Percentiles rank a stretch among this genome's conserved stretches.
These are phyloP conservation scores for Callocephalon fimbriatum DNA, from an alignment of 2,113 vertebrate species.

Conservation along the genomic window DNA sequence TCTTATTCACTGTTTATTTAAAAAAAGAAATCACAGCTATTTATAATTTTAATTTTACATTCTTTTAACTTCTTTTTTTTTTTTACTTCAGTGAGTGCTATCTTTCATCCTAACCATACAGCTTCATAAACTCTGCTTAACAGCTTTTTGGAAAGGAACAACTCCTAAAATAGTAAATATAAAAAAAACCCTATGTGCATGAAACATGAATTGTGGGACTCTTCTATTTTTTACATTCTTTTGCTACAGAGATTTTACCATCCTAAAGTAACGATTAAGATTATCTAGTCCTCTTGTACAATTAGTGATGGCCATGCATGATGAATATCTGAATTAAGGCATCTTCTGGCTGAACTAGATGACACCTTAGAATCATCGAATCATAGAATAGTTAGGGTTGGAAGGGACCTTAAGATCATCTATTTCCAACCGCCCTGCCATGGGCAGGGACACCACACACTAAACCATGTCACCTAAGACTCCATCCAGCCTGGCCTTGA, in stretches of 20 bases:
- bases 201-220: background rate
- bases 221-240: background rate
- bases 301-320: accelerated
- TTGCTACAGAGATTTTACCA: background rate
- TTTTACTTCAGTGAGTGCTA: background rate
- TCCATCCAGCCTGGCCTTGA: background rate
- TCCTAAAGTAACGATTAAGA: background rate
- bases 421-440: background rate
- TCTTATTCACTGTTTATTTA: background rate
- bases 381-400: background rate
- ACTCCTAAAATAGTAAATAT: background rate
- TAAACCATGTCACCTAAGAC: background rate
- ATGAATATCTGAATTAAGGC: background rate
- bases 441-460: background rate
- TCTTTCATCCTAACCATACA: background rate
- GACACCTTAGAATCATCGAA: background rate
- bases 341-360: background rate
- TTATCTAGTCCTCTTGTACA: background rate
- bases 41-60: background rate
- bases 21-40: background rate
- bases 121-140: background rate
- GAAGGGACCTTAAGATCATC: background rate
- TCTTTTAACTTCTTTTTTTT: background rate
- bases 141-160: background rate
- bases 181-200: background rate